Conservation (phyloP, 1,140 invertebrate species). For the Drosophila azteca region DNA sequence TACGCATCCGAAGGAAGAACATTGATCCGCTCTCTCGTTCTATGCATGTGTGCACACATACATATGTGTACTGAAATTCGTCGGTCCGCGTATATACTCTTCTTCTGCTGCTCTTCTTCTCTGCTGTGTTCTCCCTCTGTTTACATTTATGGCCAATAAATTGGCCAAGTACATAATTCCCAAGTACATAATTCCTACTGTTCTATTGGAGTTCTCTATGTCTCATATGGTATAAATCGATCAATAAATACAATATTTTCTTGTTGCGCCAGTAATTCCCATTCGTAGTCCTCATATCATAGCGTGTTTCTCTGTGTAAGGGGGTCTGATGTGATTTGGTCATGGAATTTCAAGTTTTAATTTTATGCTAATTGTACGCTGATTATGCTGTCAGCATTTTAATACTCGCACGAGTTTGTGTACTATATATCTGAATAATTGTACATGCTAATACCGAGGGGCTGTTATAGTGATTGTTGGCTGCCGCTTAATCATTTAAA, state of each 20-base stretch:
- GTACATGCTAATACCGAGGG: neutral
- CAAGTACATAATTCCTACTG: no score
- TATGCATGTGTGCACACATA: no score
- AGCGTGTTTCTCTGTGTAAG: conserved; percentile 12
- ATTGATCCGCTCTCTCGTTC: no score
- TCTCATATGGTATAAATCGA: neutral
- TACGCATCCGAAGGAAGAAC: no score
- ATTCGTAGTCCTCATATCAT: conserved; percentile 2
- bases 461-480: conserved; percentile 29
- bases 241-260: conserved; percentile 20
- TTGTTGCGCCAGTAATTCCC: neutral
- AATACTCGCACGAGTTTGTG: conserved; percentile 11
- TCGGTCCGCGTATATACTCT: no score
- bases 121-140: no score
- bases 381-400: conserved; percentile 69
- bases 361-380: conserved; percentile 67
- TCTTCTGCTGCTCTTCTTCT: no score
- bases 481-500: conserved; percentile 58
- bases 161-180: no score
- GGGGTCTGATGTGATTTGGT: conserved; percentile 14
- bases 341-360: conserved; percentile 67
- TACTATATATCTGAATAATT: conserved; percentile 8
- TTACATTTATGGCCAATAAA: no score
- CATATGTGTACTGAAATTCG: no score
- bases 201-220: no score